A percentile compares a stretch with the other conserved stretches of the same genome.
Conservation (phyloP, 2,797 vertebrate species). For the Neosilurus mollespiculum region DNA sequence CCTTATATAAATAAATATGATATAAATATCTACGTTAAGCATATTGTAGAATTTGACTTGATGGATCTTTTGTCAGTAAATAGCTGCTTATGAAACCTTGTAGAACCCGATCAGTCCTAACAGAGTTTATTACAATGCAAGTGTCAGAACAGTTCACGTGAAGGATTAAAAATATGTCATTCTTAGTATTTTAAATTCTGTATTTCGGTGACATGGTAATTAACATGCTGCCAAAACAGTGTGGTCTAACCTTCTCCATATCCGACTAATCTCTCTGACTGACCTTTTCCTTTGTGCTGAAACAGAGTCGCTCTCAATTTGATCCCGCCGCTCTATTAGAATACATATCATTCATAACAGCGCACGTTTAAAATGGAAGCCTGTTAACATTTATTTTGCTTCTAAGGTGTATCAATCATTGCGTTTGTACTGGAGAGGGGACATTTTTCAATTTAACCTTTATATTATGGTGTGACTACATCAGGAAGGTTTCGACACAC, state of each 20-base stretch:
- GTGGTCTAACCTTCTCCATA: constrained; percentile 49
- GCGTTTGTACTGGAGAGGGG: constrained; percentile 77
- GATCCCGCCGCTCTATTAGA: constrained; percentile 70
- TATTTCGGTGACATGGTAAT: constrained; percentile 45
- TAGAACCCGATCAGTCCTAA: neutral
- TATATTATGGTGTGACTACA: constrained; percentile 81
- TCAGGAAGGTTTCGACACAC: constrained; percentile 81
- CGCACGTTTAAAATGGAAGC: constrained; percentile 62
- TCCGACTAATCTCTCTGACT: constrained; percentile 60
- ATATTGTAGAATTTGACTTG: neutral
- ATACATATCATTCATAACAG: constrained; percentile 66
- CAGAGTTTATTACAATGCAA: neutral
- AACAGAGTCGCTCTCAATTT: constrained; percentile 71
- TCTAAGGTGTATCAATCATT: constrained; percentile 92
- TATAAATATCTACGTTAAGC: neutral
- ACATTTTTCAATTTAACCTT: constrained; percentile 95
- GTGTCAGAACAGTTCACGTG: constrained; percentile 12
- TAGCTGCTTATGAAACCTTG: neutral
- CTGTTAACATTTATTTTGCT: constrained; percentile 80
- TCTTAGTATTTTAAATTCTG: constrained; percentile 17
- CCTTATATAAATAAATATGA: neutral
- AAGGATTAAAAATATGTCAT: constrained; percentile 37
- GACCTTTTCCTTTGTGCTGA: constrained; percentile 75
- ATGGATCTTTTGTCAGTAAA: neutral
- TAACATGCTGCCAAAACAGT: constrained; percentile 53